These are phyloP conservation scores for Acromyrmex charruanus DNA, from an alignment of 1,140 invertebrate genomes.

Conservation along the genomic window DNA sequence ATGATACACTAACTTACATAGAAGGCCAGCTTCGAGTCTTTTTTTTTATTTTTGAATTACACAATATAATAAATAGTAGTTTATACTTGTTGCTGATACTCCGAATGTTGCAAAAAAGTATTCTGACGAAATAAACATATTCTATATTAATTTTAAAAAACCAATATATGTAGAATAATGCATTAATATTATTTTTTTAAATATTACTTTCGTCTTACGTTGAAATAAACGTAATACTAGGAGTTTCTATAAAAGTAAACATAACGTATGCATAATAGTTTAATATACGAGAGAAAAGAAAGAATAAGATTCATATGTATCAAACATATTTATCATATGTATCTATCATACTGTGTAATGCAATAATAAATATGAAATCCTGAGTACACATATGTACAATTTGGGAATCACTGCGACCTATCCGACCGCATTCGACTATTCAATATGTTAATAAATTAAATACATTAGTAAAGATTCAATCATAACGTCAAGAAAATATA, in stretches of 20 bases:
- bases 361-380: conserved; percentile 77
- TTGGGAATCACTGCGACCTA: conserved; percentile 65
- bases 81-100: neutral
- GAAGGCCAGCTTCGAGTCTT: conserved; percentile 48
- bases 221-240: conserved; percentile 28
- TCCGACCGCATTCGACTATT: conserved; percentile 55
- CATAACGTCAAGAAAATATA: conserved; percentile 74
- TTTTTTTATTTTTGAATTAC: conserved; percentile 60
- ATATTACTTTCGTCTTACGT: conserved; percentile 41
- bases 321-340: conserved; percentile 70
- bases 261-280: conserved; percentile 13
- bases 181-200: conserved; percentile 11
- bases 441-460: conserved; percentile 79
- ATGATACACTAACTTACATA: conserved; percentile 34
- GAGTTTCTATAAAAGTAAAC: conserved; percentile 48
- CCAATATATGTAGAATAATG: neutral
- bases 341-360: conserved; percentile 73
- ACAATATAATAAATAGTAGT: conserved; percentile 54
- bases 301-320: conserved; percentile 68
- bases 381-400: conserved; percentile 73
- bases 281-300: conserved; percentile 13
- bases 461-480: conserved; percentile 74
- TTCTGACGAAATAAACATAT: conserved; percentile 35
- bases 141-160: neutral
- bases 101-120: neutral